Conservation (phyloP, 2,888 invertebrate genomes). For the Falcaria lacertinaria region DNA sequence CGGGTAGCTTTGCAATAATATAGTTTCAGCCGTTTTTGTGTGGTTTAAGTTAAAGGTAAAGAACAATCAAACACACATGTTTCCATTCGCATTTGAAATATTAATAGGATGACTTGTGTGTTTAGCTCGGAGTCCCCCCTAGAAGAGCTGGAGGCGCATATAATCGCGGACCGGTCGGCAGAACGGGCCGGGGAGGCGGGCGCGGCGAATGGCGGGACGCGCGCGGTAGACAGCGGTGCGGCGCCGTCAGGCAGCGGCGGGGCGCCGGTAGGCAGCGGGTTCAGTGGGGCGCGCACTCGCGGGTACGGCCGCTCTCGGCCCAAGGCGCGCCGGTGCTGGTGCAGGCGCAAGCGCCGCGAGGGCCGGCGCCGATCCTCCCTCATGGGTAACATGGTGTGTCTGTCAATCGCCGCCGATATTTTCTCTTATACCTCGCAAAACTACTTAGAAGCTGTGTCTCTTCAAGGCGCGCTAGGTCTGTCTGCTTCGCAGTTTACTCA, state of each 20-base stretch:
- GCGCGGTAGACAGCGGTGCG: conserved; percentile 28
- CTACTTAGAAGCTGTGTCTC: neutral
- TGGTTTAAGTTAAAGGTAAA: no score
- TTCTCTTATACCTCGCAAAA: conserved; percentile 31
- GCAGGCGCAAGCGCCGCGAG: conserved; percentile 67
- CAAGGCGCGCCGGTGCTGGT: conserved; percentile 61
- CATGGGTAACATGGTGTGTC: conserved; percentile 79
- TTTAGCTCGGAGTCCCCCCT: conserved; percentile 59
- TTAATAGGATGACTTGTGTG: conserved; percentile 3
- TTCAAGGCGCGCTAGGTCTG: no score
- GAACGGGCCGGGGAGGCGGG: conserved; percentile 30
- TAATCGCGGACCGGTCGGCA: conserved; percentile 67
- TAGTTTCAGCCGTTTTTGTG: no score
- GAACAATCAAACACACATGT: no score
- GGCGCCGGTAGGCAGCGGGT: conserved; percentile 30
- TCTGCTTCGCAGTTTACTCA: no score
- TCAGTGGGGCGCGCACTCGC: conserved; percentile 47
- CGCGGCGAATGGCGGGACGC: conserved; percentile 30
- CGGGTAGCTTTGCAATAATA: no score
- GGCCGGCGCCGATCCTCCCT: conserved; percentile 65
- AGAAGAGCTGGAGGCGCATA: conserved; percentile 60
- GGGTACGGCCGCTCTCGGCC: conserved; percentile 58
- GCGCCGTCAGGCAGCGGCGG: conserved; percentile 19
- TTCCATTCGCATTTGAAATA: no score
- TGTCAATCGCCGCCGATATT: conserved; percentile 52